phyloP scores from a whole-genome alignment of 2,888 invertebrate species.

The Byasa hedistus region DNA sequence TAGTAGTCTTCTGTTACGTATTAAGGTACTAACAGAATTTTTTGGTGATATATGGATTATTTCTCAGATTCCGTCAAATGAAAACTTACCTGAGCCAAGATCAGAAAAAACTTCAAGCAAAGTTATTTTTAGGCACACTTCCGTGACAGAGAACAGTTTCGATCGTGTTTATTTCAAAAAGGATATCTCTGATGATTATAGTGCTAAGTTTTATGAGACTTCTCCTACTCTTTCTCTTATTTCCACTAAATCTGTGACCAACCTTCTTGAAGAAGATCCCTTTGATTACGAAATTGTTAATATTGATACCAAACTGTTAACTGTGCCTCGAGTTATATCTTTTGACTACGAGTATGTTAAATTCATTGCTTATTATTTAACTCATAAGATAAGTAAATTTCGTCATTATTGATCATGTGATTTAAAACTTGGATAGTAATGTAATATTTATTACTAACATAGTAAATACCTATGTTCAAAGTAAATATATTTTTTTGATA shows the following conservation, averaged over 20 bases:
- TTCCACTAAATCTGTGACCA: conserved; percentile 38
- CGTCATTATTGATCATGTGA: not conserved
- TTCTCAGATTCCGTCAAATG: conserved; percentile 34
- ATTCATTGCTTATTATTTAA: not conserved
- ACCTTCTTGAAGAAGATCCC: conserved; percentile 61
- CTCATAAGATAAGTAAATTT: not conserved
- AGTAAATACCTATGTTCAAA: too few relatives aligned
- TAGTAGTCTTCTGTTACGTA: too few relatives aligned
- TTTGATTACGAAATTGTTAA: conserved; percentile 73
- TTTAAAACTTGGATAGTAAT: not conserved
- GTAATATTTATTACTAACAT: too few relatives aligned
- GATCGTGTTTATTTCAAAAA: conserved; percentile 40
- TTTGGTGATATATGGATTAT: not conserved
- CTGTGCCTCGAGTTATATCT: conserved; percentile 42
- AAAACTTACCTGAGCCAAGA: conserved; percentile 30
- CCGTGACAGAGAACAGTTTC: conserved; percentile 38
- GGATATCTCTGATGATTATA: conserved; percentile 50
- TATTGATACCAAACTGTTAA: conserved; percentile 56
- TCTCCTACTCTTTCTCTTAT: conserved; percentile 40
- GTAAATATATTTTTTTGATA: too few relatives aligned
- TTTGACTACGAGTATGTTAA: conserved; percentile 45
- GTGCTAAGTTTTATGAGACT: conserved; percentile 38
- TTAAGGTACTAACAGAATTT: too few relatives aligned
- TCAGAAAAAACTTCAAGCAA: conserved; percentile 39
- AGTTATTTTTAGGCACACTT: conserved; percentile 49